A percentile compares a stretch with the other conserved stretches of the same genome.
Evolutionary conservation across 1,140 invertebrate genomes (phyloP).

Genomic region (Bombyx mandarina): DNA sequence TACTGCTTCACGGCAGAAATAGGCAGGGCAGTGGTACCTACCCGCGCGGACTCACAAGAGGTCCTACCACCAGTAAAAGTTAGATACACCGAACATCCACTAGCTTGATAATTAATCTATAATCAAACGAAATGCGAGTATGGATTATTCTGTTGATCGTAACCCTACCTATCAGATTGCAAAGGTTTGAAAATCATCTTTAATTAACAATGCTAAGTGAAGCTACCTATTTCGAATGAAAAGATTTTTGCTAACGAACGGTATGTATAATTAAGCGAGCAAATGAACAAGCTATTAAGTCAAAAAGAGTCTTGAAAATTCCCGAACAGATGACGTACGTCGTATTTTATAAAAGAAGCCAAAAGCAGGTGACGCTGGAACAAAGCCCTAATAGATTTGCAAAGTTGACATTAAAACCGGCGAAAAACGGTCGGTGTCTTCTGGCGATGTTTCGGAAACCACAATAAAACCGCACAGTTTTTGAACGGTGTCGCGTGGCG

Average conservation of each 20-base stretch:
- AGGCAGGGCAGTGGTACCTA: no score
- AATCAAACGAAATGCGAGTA: conserved; percentile 18
- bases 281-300: background rate
- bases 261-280: no score
- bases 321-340: conserved; percentile 17
- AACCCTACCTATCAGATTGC: no score
- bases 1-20: no score
- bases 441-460: conserved; percentile 46
- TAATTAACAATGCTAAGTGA: background rate
- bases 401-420: conserved; percentile 33
- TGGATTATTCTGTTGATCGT: no score
- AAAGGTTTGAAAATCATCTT: no score
- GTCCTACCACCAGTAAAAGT: no score
- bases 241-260: no score
- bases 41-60: no score
- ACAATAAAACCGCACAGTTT: conserved; percentile 50
- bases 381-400: conserved; percentile 42
- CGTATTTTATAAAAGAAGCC: conserved; percentile 1
- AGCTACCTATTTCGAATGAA: background rate
- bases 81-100: conserved; percentile 37
- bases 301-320: conserved; percentile 17
- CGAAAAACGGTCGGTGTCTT: conserved; percentile 34
- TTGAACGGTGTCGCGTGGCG: conserved; percentile 41
- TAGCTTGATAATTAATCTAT: conserved; percentile 19
- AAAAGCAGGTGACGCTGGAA: conserved; percentile 35